Conservation (phyloP, 1,140 invertebrate species). For the Scylla paramamosain region DNA sequence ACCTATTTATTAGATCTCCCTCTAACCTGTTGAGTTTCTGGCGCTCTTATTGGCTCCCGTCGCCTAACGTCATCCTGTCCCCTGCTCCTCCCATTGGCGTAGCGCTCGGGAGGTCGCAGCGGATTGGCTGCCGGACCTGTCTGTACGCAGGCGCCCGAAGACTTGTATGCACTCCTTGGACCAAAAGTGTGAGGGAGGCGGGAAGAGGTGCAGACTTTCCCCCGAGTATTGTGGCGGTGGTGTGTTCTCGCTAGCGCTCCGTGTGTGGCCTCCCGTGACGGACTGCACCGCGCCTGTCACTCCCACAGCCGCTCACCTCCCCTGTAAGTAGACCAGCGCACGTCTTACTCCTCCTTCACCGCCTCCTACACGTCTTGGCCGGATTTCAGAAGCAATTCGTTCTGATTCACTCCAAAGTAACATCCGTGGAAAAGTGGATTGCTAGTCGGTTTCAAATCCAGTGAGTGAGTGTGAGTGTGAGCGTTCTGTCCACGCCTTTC, state of each 20-base stretch:
- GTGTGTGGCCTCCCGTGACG: not conserved
- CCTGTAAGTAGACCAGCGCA: not conserved
- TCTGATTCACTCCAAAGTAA: not conserved
- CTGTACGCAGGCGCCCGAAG: not conserved
- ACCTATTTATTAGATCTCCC: conserved; percentile 15
- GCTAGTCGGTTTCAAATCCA: not conserved
- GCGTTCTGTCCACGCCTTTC: not conserved
- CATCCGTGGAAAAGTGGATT: not conserved
- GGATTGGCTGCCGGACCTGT: not conserved
- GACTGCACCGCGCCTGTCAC: not conserved
- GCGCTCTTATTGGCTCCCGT: not conserved
- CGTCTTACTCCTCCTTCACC: not conserved
- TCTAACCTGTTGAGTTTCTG: not conserved
- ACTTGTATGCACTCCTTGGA: not conserved
- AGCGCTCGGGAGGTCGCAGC: not conserved
- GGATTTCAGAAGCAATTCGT: not conserved
- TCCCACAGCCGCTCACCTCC: not conserved
- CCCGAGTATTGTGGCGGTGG: not conserved
- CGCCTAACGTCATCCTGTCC: not conserved
- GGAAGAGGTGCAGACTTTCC: not conserved
- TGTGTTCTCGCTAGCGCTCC: not conserved
- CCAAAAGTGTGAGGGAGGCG: not conserved
- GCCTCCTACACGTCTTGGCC: not conserved
- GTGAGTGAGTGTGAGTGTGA: not conserved
- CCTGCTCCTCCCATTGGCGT: not conserved